Percentiles rank a stretch among this genome's conserved stretches.
phyloP scores from a whole-genome alignment of 2,113 vertebrate species.

The Oxygymnocypris stewartii region DNA sequence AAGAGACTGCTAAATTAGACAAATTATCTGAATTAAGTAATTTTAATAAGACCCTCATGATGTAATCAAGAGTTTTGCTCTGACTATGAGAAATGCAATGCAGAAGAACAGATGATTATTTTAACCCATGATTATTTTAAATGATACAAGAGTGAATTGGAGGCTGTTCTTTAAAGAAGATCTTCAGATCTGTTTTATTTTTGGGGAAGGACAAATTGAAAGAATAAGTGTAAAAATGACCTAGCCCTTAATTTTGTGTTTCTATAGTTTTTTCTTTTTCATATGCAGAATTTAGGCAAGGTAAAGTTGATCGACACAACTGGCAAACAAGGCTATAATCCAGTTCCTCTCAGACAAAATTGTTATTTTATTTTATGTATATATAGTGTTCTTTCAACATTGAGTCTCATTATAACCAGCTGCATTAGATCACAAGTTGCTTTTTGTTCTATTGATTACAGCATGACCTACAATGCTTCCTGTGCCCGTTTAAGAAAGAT shows the following conservation, averaged over 20 bases:
- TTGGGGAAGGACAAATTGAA: not conserved
- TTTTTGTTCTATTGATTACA: slow-evolving; percentile 42
- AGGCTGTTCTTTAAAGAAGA: slow-evolving; percentile 28
- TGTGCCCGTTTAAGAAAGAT: slow-evolving; percentile 8
- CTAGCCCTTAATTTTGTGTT: slow-evolving; percentile 23
- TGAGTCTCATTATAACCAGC: slow-evolving; percentile 36
- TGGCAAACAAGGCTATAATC: slow-evolving; percentile 56
- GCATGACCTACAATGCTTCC: slow-evolving; percentile 5
- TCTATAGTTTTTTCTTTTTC: slow-evolving; percentile 19
- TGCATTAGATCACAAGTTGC: slow-evolving; percentile 29
- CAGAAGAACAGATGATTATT: slow-evolving; percentile 11
- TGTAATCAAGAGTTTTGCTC: slow-evolving; percentile 22
- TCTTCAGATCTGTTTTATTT: slow-evolving; percentile 13
- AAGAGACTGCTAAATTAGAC: not conserved
- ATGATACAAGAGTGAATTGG: not conserved
- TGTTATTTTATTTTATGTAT: not conserved
- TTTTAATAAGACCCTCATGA: slow-evolving; percentile 16
- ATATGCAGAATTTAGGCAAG: slow-evolving; percentile 47
- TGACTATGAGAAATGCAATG: slow-evolving; percentile 26
- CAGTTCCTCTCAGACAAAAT: slow-evolving; percentile 39
- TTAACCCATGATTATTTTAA: slow-evolving; percentile 28
- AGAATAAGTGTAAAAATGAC: slow-evolving; percentile 38
- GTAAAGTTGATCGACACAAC: slow-evolving; percentile 21
- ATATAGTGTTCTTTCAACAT: slow-evolving; percentile 14
- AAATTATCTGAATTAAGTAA: not conserved